phyloP scores from a whole-genome alignment of 2,797 vertebrate species.

The Bradypus variegatus region DNA sequence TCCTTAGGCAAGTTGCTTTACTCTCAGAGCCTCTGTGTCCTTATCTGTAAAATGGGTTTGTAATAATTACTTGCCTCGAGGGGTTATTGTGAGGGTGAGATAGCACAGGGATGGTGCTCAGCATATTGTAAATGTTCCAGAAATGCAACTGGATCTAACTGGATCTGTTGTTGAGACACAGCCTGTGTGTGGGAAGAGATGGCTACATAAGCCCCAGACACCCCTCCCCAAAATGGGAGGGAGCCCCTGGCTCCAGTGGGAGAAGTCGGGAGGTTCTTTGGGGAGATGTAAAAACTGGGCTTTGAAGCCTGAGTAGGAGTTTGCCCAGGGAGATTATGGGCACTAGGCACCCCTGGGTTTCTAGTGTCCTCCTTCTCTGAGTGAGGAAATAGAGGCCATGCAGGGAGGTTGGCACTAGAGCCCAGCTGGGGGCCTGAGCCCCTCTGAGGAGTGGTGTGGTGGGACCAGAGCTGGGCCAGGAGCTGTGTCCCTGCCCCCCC shows the following conservation, averaged over 20 bases:
- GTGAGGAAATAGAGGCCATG: too few relatives aligned
- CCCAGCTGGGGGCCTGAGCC: not conserved
- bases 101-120: rapidly evolving
- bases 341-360: not conserved
- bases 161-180: not conserved
- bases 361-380: not conserved
- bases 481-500: not conserved
- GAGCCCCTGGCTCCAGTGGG: not conserved
- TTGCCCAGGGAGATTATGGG: not conserved
- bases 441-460: not conserved
- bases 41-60: not conserved
- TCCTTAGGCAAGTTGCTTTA: too few relatives aligned
- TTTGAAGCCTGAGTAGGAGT: not conserved
- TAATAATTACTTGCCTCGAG: not conserved
- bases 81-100: rapidly evolving
- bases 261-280: not conserved
- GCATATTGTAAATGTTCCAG: not conserved
- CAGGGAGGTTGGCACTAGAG: not conserved
- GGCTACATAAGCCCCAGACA: not conserved
- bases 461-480: not conserved
- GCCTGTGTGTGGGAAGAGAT: rapidly evolving
- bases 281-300: not conserved
- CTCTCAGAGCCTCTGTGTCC: not conserved
- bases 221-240: not conserved
- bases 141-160: rapidly evolving